These are phyloP conservation scores for Pteropus rufus DNA, from an alignment of 2,797 vertebrate species.

Conservation along the genomic window DNA sequence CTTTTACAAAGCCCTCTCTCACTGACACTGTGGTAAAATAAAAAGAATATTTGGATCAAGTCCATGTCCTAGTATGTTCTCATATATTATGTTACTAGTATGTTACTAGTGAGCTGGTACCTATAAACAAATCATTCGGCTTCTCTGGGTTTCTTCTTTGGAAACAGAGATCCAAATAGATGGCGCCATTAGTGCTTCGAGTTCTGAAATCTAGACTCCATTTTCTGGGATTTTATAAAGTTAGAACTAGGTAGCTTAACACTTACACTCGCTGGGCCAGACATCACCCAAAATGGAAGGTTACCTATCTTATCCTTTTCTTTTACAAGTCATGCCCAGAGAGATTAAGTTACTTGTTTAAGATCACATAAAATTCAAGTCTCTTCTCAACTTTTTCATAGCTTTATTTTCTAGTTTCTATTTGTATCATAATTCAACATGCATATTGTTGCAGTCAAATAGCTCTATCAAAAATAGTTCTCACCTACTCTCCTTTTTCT, in stretches of 20 bases:
- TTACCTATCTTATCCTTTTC: background rate
- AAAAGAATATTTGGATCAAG: constrained; percentile 20
- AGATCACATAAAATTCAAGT: background rate
- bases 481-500: background rate
- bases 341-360: background rate
- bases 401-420: background rate
- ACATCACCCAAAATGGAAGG: background rate
- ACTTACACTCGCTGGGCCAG: background rate
- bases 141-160: background rate
- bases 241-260: background rate
- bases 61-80: background rate
- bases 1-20: background rate
- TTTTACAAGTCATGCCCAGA: background rate
- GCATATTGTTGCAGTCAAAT: background rate
- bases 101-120: background rate
- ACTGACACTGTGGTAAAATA: background rate
- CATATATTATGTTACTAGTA: background rate
- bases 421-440: background rate
- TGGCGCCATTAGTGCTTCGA: background rate
- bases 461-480: background rate
- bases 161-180: background rate
- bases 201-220: background rate
- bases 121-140: background rate
- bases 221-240: background rate
- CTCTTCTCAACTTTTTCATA: background rate